Conservation (phyloP, 2,113 vertebrate species). For the Lamprotornis superbus region DNA sequence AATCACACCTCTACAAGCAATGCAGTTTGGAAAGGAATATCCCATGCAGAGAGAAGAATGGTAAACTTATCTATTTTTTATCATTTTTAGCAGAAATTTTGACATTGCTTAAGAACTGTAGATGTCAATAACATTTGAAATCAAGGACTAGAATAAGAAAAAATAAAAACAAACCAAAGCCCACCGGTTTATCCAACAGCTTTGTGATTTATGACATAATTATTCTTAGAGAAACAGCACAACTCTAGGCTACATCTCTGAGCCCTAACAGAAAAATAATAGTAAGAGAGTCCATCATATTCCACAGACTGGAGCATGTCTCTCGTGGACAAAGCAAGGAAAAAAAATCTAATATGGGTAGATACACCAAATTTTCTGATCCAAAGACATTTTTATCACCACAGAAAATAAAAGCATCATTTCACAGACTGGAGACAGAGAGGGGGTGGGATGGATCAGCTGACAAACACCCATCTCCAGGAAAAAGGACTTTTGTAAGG, state of each 20-base stretch:
- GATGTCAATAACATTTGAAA: background rate
- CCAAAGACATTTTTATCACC: background rate
- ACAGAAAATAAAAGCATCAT: background rate
- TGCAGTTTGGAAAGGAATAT: background rate
- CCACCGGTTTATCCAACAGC: background rate
- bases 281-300: background rate
- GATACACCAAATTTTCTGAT: background rate
- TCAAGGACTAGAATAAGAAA: background rate
- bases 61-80: background rate
- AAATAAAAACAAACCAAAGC: background rate
- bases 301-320: background rate
- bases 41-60: background rate
- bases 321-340: background rate
- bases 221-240: background rate
- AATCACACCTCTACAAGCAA: background rate
- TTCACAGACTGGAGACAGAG: background rate
- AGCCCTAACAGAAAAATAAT: rapidly evolving
- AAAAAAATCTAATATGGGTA: background rate
- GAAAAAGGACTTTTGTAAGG: background rate
- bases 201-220: background rate
- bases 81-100: background rate
- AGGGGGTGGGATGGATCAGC: background rate
- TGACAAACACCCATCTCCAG: background rate
- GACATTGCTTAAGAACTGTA: background rate
- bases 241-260: background rate